Conservation (phyloP, 2,888 invertebrate species). For the Himalopsyche kuldschensis region DNA sequence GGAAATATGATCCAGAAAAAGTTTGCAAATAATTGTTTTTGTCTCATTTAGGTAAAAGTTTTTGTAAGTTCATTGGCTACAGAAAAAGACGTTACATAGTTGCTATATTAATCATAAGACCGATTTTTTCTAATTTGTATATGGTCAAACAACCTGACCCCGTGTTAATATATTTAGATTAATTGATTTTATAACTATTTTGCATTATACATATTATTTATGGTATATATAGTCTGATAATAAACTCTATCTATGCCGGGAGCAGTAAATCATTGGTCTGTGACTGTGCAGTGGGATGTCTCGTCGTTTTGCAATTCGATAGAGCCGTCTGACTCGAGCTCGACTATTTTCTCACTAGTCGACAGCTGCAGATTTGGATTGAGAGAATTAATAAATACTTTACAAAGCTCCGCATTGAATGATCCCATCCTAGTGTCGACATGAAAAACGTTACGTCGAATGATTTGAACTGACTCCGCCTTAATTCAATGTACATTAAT, state of each 20-base stretch:
- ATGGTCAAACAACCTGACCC: conserved; percentile 1
- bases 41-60: not conserved
- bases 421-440: not conserved
- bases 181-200: not conserved
- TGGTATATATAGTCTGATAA: conserved; percentile 1
- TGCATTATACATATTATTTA: not conserved
- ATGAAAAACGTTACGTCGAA: not conserved
- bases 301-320: not conserved
- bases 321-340: not conserved
- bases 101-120: conserved; percentile 8
- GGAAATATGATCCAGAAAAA: not conserved
- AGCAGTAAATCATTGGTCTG: not conserved
- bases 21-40: not conserved
- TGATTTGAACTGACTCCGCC: not conserved
- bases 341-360: not conserved
- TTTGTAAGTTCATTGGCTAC: not conserved
- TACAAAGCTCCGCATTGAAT: not conserved
- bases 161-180: not conserved
- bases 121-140: conserved; percentile 1
- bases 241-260: not conserved
- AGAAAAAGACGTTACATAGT: not conserved
- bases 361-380: not conserved
- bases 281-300: not conserved
- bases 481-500: not conserved
- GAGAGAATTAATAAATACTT: not conserved